phyloP scores from a whole-genome alignment of 2,888 invertebrate genomes.

The Tipula confusa region DNA sequence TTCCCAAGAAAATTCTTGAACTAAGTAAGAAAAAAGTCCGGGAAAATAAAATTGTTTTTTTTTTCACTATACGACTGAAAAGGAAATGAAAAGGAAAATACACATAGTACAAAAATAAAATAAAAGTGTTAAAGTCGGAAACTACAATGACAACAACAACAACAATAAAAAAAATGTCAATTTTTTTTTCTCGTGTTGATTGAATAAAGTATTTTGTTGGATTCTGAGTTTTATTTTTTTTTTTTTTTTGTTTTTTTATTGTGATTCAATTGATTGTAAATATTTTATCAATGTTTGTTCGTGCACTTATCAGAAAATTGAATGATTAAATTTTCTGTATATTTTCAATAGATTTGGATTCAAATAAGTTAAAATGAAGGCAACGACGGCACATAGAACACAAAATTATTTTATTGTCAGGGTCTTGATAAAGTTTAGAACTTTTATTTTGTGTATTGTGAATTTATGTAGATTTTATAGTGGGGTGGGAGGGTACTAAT shows the following conservation, averaged over 20 bases:
- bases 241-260: neutral
- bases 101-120: neutral
- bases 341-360: neutral
- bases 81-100: conserved; percentile 9
- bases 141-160: neutral
- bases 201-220: neutral
- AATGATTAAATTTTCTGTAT: neutral
- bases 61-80: neutral
- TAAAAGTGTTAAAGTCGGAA: neutral
- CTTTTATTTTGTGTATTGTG: neutral
- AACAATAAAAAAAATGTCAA: neutral
- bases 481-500: neutral
- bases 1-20: neutral
- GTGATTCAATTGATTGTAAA: conserved; percentile 20
- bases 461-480: neutral
- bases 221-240: neutral
- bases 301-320: conserved; percentile 16
- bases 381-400: neutral
- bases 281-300: conserved; percentile 3
- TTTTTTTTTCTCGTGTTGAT: neutral
- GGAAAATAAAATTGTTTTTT: neutral
- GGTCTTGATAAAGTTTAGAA: neutral
- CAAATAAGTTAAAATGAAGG: neutral
- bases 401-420: neutral
- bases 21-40: neutral